Evolutionary conservation across 1,140 invertebrate species (phyloP).

Genomic region (Zaprionus inermis): DNA sequence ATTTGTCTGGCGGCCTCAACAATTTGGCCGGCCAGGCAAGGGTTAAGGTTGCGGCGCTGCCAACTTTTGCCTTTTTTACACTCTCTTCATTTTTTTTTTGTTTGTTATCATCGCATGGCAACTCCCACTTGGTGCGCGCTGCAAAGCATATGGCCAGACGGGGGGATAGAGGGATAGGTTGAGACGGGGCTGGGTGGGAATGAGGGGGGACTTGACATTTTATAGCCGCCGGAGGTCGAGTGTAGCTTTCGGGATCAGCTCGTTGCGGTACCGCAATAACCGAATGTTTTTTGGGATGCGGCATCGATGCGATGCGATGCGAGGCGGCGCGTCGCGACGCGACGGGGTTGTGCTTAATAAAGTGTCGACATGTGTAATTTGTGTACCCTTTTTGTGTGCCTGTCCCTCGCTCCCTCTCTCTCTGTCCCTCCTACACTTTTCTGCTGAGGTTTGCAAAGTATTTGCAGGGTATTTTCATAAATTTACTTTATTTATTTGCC

Average conservation of each 20-base stretch:
- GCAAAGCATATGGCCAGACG: constrained; percentile 63
- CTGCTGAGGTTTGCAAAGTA: not conserved
- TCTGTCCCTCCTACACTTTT: not conserved
- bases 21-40: constrained; percentile 73
- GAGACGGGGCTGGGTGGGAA: not conserved
- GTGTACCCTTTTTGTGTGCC: constrained; percentile 38
- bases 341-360: constrained; percentile 61
- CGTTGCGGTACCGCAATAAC: constrained; percentile 63
- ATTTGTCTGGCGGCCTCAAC: constrained; percentile 78
- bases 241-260: constrained; percentile 52
- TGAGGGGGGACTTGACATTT: constrained; percentile 56
- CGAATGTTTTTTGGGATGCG: constrained; percentile 59
- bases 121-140: constrained; percentile 27
- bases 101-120: constrained; percentile 6
- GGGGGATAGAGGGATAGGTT: not conserved
- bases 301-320: constrained; percentile 37
- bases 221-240: constrained; percentile 56
- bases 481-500: constrained; percentile 46
- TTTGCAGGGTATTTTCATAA: constrained; percentile 51
- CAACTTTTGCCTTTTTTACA: constrained; percentile 37
- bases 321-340: not conserved
- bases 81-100: constrained; percentile 1
- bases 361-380: constrained; percentile 83
- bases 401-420: too few species aligned
- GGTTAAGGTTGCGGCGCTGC: constrained; percentile 60